A percentile compares a stretch with the other conserved stretches of the same genome.
Conservation (phyloP, 2,888 invertebrate species). For the Philhelius pedissequus region DNA sequence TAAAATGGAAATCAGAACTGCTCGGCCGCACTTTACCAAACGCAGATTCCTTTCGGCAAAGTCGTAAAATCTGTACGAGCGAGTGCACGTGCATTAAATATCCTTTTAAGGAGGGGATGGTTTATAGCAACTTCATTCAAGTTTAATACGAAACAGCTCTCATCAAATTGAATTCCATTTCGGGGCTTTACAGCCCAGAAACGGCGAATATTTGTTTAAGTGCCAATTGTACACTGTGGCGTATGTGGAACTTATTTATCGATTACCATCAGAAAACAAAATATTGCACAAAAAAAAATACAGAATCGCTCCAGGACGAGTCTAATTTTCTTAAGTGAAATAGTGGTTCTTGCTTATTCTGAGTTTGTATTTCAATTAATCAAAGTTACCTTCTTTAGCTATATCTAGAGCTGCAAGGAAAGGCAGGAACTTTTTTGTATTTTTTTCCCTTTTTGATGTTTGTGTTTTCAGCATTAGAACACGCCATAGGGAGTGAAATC, state of each 20-base stretch:
- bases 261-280: constrained; percentile 13
- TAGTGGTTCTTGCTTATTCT: constrained; percentile 32
- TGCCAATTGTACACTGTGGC: constrained; percentile 5
- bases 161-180: constrained; percentile 66
- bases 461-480: background rate
- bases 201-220: constrained; percentile 11
- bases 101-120: constrained; percentile 55
- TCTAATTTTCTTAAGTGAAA: constrained; percentile 63
- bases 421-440: background rate
- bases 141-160: constrained; percentile 53
- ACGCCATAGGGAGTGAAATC: background rate
- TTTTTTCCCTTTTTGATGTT: background rate
- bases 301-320: constrained; percentile 16
- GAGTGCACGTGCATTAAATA: constrained; percentile 69
- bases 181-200: constrained; percentile 44
- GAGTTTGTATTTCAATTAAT: constrained; percentile 58
- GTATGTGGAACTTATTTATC: constrained; percentile 54
- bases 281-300: background rate
- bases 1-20: constrained; percentile 65
- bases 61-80: constrained; percentile 64
- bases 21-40: too few relatives aligned
- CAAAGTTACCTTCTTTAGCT: constrained; percentile 34
- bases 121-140: constrained; percentile 65
- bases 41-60: constrained; percentile 48
- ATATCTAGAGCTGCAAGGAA: background rate